Conservation (phyloP, 1,140 invertebrate species). For the Druon quercuslanigerum region DNA sequence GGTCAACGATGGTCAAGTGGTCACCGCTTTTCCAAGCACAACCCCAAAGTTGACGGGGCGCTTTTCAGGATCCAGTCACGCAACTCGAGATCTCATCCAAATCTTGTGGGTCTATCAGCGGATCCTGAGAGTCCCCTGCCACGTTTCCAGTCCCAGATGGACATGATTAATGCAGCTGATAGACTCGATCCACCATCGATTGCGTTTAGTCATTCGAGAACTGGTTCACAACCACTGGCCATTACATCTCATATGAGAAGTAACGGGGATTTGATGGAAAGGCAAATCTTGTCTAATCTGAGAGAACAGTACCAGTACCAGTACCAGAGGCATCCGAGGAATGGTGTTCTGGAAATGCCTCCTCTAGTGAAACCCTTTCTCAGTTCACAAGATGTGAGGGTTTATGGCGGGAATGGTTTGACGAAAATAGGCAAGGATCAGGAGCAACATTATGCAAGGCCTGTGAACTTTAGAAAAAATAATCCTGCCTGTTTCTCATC, state of each 20-base stretch:
- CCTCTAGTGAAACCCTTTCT: constrained; percentile 72
- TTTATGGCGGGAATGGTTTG: constrained; percentile 55
- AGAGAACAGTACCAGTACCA: background rate
- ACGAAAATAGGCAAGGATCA: constrained; percentile 11
- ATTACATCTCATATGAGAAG: constrained; percentile 37
- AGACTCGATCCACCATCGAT: constrained; percentile 34
- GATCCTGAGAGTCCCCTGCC: constrained; percentile 46
- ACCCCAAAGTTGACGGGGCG: constrained; percentile 51
- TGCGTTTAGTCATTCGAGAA: constrained; percentile 47
- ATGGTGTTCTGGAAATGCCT: constrained; percentile 39
- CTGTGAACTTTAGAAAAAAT: constrained; percentile 32
- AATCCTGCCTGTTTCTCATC: background rate
- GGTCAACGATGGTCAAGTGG: constrained; percentile 31
- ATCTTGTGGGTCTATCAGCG: constrained; percentile 61
- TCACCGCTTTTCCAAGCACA: constrained; percentile 49
- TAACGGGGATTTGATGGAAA: constrained; percentile 36
- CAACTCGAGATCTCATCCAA: constrained; percentile 72
- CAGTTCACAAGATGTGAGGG: constrained; percentile 70
- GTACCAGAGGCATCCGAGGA: constrained; percentile 3
- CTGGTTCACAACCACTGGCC: constrained; percentile 55
- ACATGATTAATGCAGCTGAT: constrained; percentile 54
- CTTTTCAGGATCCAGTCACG: constrained; percentile 68
- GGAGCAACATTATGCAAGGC: constrained; percentile 34
- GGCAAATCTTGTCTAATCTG: background rate
- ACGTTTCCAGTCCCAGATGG: constrained; percentile 65